A percentile compares a stretch with the other conserved stretches of the same genome.
These are phyloP conservation scores for Acleris laterana DNA, from an alignment of 2,888 invertebrate genomes.

Conservation along the genomic window DNA sequence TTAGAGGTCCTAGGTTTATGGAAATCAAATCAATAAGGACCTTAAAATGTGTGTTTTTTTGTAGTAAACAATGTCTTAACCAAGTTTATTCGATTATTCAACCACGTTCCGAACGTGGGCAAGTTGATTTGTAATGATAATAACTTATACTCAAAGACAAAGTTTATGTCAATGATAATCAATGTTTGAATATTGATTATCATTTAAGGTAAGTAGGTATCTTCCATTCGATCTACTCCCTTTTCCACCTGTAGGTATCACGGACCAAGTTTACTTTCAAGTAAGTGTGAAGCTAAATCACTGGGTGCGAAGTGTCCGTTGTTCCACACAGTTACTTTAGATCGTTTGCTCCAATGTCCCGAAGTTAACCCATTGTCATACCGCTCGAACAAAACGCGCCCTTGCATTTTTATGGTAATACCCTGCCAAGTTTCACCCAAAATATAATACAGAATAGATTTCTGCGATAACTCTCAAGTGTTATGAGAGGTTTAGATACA, in stretches of 20 bases:
- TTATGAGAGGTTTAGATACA: slow-evolving; percentile 12
- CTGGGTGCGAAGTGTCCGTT: slow-evolving; percentile 8
- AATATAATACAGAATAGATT: slow-evolving; percentile 17
- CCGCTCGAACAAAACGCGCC: slow-evolving; percentile 21
- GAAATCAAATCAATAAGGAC: too few relatives aligned
- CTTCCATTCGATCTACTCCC: too few relatives aligned
- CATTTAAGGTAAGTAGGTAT: too few relatives aligned
- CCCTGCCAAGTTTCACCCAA: slow-evolving; percentile 18
- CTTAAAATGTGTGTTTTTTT: too few relatives aligned
- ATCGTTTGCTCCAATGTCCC: background rate
- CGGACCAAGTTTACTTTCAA: background rate
- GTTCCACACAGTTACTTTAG: slow-evolving; percentile 22
- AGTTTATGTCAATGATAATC: too few relatives aligned
- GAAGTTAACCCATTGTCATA: slow-evolving; percentile 17
- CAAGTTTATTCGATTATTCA: too few relatives aligned
- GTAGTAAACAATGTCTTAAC: too few relatives aligned
- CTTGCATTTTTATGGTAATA: slow-evolving; percentile 33
- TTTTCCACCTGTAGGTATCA: background rate
- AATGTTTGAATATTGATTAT: too few relatives aligned
- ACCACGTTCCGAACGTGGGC: too few relatives aligned
- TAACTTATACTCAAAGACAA: too few relatives aligned
- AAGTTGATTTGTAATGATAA: too few relatives aligned
- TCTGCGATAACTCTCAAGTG: slow-evolving; percentile 10
- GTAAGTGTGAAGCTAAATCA: background rate
- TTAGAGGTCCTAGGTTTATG: too few relatives aligned